These are phyloP conservation scores for Amblyteles armatorius DNA, from an alignment of 2,888 invertebrate genomes.

Conservation along the genomic window DNA sequence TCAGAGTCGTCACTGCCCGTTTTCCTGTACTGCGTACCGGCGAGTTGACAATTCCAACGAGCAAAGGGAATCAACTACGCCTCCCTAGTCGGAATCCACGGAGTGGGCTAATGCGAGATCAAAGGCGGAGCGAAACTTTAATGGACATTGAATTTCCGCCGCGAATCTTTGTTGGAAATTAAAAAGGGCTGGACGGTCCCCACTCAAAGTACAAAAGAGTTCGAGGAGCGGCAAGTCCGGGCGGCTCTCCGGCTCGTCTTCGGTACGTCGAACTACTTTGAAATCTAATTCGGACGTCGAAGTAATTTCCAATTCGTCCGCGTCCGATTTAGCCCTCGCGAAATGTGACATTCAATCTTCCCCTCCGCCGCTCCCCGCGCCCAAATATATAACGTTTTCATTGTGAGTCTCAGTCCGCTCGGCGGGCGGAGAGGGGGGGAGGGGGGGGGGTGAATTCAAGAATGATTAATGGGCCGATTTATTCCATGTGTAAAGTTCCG, in stretches of 20 bases:
- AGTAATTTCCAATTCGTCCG: slow-evolving; percentile 70
- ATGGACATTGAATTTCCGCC: slow-evolving; percentile 24
- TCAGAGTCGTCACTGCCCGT: neutral
- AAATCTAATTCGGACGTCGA: slow-evolving; percentile 72
- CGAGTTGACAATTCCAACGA: neutral
- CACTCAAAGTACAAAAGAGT: slow-evolving; percentile 27
- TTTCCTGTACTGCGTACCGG: neutral
- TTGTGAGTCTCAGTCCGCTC: slow-evolving; percentile 36
- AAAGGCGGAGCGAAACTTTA: neutral
- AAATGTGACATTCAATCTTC: slow-evolving; percentile 15
- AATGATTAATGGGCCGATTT: slow-evolving; percentile 64
- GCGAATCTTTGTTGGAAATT: slow-evolving; percentile 3
- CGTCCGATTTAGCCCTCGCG: slow-evolving; percentile 46
- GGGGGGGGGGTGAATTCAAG: slow-evolving; percentile 55
- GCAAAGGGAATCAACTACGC: neutral
- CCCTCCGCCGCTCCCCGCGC: neutral
- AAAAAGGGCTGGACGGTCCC: neutral
- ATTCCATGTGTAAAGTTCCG: slow-evolving; percentile 53
- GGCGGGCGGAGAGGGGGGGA: neutral
- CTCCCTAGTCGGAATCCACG: neutral
- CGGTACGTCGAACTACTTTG: slow-evolving; percentile 50
- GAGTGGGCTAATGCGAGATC: neutral
- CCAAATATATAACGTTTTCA: slow-evolving; percentile 35
- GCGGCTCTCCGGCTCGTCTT: slow-evolving; percentile 30
- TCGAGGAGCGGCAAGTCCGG: slow-evolving; percentile 7